Base-by-base conservation (phyloP, 1,140 invertebrate genomes). In the Penaeus vannamei region DNA sequence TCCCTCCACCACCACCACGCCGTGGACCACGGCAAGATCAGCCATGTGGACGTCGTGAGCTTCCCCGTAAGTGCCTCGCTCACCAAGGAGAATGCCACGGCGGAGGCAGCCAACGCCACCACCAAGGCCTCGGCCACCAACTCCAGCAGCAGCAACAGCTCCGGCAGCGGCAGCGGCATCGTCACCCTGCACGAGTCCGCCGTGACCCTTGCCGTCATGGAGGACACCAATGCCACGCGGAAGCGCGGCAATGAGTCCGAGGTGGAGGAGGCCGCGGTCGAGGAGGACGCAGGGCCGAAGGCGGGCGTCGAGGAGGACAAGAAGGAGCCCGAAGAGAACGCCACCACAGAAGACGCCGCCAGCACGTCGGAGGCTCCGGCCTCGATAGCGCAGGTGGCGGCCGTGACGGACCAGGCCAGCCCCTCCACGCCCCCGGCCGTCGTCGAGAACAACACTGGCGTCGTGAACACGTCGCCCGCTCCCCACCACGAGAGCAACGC, bases 61-160 rank as follows among this genome's bases (percentile, higher is more conserved):
- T 17, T 77, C 23, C 72, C 84, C 2, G 76, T 85, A 26, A 61
- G 84, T 42, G 89, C 72, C 77, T 79, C 91, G 81, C 92, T 88
- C 91, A 85, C 91, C 91, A 91, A 93, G 93, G 59, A 95, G 94
- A 94, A 76, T 93, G 94, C 95, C 82, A 88, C 87, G 1, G 61
- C 29, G 1, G 23, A 42, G 12, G 7, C 14, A 0, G 26, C 61
- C 14, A 66, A 66, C 61, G 23, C 36, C 62, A 84, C 83, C 61
- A 36, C 14, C 7, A 76, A 76, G 72, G 29, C 72, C 26, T 36
- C 29, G 26, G 22, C 72, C 10, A 29, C 42, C 72, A 76, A 76
- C 29, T 76, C 72, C 20, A 76, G 42, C 72, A 76, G 72, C 72
- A 76, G 26, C 26, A 76, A 76, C 29, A 36, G 29, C 29, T 22